phyloP scores from a whole-genome alignment of 1,140 invertebrate species.

The Trinorchestia longiramus region DNA sequence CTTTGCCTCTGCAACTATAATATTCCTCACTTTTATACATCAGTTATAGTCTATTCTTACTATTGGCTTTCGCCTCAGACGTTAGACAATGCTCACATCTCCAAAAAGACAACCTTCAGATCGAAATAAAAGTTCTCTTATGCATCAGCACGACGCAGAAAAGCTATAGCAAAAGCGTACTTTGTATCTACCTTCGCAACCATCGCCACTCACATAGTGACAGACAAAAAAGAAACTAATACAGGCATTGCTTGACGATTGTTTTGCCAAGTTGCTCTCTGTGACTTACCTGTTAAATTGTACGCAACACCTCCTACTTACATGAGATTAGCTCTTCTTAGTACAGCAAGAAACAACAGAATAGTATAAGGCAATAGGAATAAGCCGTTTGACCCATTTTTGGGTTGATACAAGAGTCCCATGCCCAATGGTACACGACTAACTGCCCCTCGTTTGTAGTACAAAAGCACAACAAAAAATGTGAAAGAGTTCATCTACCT shows the following conservation, averaged over 20 bases:
- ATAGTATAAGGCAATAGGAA: too few relatives aligned
- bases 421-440: not conserved
- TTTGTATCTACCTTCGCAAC: not conserved
- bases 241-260: not conserved
- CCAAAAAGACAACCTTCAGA: not conserved
- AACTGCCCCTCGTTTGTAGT: not conserved
- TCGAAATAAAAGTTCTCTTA: not conserved
- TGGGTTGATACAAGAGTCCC: too few relatives aligned
- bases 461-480: not conserved
- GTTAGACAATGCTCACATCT: not conserved
- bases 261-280: not conserved
- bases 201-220: not conserved
- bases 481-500: too few relatives aligned
- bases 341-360: too few relatives aligned
- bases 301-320: too few relatives aligned
- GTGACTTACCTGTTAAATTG: not conserved
- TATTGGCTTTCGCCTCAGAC: not conserved
- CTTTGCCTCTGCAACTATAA: not conserved
- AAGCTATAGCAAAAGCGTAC: not conserved
- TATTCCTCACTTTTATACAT: not conserved
- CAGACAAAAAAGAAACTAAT: not conserved
- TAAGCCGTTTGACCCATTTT: too few relatives aligned
- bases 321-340: too few relatives aligned
- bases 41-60: not conserved
- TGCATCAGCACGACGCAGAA: not conserved